phyloP scores from a whole-genome alignment of 1,140 invertebrate genomes.

The Drosophila micromelanica region DNA sequence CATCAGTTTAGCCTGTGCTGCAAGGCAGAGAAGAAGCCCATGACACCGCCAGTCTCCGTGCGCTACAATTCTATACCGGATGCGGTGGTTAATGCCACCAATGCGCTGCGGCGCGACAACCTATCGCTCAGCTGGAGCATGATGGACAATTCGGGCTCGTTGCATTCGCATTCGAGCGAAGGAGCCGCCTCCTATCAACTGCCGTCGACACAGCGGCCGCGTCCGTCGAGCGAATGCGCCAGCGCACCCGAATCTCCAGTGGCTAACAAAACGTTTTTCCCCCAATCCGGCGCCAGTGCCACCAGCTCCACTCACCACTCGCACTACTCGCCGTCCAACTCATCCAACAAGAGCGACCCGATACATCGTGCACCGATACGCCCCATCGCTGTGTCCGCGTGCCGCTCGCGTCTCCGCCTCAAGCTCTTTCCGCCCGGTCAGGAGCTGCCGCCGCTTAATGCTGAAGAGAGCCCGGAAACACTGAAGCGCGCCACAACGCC shows the following conservation, averaged over 20 bases:
- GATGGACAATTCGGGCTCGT: slow-evolving; percentile 71
- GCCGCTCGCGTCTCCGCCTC: slow-evolving; percentile 75
- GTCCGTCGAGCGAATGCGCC: slow-evolving; percentile 71
- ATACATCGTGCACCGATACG: slow-evolving; percentile 68
- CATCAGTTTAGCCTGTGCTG: slow-evolving; percentile 83
- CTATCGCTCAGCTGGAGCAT: slow-evolving; percentile 77
- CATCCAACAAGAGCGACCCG: slow-evolving; percentile 62
- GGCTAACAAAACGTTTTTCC: slow-evolving; percentile 70
- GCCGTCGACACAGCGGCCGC: slow-evolving; percentile 39
- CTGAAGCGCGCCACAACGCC: slow-evolving; percentile 73
- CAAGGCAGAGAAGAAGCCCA: slow-evolving; percentile 76
- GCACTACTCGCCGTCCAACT: slow-evolving; percentile 61
- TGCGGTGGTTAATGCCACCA: slow-evolving; percentile 38
- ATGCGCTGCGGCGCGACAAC: slow-evolving; percentile 65
- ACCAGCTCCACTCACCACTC: slow-evolving; percentile 39
- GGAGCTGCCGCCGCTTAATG: slow-evolving; percentile 60
- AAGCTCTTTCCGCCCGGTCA: slow-evolving; percentile 81
- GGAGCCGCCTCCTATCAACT: slow-evolving; percentile 48
- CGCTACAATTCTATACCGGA: slow-evolving; percentile 84
- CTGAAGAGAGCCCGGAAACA: slow-evolving; percentile 36
- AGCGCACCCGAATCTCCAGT: slow-evolving; percentile 81
- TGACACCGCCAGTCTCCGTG: slow-evolving; percentile 80
- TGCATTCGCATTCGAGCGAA: slow-evolving; percentile 70
- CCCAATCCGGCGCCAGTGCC: slow-evolving; percentile 43
- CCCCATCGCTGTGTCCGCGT: slow-evolving; percentile 80